These are phyloP conservation scores for Leptinotarsa peninsularis DNA, from an alignment of 2,888 invertebrate genomes.

Conservation along the genomic window DNA sequence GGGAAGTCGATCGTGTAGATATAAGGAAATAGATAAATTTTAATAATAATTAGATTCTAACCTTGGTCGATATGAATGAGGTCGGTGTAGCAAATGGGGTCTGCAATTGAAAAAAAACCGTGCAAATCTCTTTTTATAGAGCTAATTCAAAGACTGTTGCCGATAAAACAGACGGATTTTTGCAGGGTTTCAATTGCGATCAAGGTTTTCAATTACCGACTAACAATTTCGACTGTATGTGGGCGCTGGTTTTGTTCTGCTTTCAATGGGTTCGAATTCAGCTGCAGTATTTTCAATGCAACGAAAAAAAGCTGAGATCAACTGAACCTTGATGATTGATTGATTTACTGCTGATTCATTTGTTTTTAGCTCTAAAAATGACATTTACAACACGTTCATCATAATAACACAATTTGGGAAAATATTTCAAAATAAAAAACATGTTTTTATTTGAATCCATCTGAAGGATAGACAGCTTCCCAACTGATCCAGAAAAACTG, in stretches of 20 bases:
- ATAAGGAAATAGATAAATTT: conserved; percentile 29
- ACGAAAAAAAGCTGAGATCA: neutral
- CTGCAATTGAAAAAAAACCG: neutral
- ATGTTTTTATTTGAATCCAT: no score
- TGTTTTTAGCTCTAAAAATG: neutral
- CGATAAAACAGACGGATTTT: neutral
- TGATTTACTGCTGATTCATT: neutral
- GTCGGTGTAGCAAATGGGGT: conserved; percentile 16
- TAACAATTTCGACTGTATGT: neutral
- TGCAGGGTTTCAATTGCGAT: neutral
- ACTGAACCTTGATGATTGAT: neutral
- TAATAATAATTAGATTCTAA: conserved; percentile 16
- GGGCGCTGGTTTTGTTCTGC: neutral
- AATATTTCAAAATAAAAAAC: no score
- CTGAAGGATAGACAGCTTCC: no score
- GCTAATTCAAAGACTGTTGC: neutral
- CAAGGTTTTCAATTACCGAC: conserved; percentile 8
- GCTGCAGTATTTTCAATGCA: conserved; percentile 1
- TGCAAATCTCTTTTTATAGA: conserved; percentile 1
- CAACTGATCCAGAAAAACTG: no score
- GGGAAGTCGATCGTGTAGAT: conserved; percentile 14
- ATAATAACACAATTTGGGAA: neutral
- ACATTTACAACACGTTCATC: neutral
- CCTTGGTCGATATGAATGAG: conserved; percentile 26
- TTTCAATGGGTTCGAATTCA: neutral